These are phyloP conservation scores for Hippopotamus amphibius DNA, from an alignment of 2,113 vertebrate species.

Conservation along the genomic window DNA sequence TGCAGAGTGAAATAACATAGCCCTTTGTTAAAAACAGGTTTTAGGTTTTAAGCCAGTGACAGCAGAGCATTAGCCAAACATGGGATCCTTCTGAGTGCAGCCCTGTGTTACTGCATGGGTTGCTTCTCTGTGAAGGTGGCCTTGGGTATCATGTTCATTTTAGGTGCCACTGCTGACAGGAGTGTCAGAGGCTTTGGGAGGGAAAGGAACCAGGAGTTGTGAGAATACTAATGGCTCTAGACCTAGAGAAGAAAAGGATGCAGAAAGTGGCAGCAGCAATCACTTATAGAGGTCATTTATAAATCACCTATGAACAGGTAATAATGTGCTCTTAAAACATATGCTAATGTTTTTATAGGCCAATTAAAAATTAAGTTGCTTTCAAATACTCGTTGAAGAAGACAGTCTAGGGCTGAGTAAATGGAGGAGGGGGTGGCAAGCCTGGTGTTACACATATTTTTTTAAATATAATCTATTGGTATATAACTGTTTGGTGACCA, in stretches of 20 bases:
- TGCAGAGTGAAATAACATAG: background rate
- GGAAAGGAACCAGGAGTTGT: background rate
- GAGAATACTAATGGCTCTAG: background rate
- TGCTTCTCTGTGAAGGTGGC: background rate
- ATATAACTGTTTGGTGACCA: background rate
- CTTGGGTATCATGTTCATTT: background rate
- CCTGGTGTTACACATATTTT: background rate
- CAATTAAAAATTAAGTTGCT: background rate
- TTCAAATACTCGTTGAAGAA: background rate
- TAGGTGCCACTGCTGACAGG: background rate
- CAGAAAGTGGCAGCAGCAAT: background rate
- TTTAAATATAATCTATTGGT: background rate
- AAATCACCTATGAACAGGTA: background rate
- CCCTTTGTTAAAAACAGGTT: background rate
- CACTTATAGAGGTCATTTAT: background rate
- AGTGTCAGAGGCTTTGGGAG: background rate
- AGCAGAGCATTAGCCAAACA: background rate
- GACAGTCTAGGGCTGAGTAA: background rate
- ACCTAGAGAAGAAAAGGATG: background rate
- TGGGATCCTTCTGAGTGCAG: background rate
- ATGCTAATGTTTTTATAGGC: background rate
- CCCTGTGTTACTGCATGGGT: background rate
- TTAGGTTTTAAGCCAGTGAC: background rate
- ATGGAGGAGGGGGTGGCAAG: background rate
- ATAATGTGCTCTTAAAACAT: background rate